Evolutionary conservation across 1,140 invertebrate genomes (phyloP), one percentile per base, ranked within the genome.

Genomic region (Saccostrea echinata): DNA sequence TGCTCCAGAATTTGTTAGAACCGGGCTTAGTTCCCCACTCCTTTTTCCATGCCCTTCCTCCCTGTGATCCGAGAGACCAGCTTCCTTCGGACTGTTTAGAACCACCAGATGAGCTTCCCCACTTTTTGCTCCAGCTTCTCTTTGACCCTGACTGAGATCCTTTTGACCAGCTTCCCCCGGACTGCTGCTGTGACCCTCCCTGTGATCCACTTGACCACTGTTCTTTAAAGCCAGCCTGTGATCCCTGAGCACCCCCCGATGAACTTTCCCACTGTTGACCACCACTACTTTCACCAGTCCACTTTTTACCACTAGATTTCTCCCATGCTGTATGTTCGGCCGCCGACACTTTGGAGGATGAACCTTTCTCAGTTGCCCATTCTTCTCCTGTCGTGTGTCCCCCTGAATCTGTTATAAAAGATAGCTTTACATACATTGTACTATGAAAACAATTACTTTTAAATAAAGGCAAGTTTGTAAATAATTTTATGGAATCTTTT

Each of bases 251-350:
- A 27, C 68, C 68, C 16, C 68, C 68, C 3, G 68, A 76, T 9
- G 68, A 76, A 76, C 68, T 76, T 33, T 76, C 68, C 68, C 68
- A 76, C 27, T 76, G 68, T 4, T 76, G 68, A 35, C 68, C 30
- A 3, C 68, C 68, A 35, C 27, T 27, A 76, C 68, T 33, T 13
- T 76, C 68, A 16, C 27, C 27, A 1, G 24, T 11, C 68, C 68
- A 76, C 68, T 76, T 76, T 13, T 27, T 76, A 16, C 68, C 68
- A 27, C 68, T 76, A 1, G 68, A 76, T 30, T 30, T 76, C 27
- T 76, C 68, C 68, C 68, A 76, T 13, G 24, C 68, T 13, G 24
- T 76, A 8, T 76, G 68, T 76, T 76, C 68, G 24, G 68, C 24
- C 0, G 24, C 16, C 16, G 16, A 24, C 2, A 33, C 13, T 3